Percentiles rank a stretch among this genome's conserved stretches.
Conservation (phyloP, 2,888 invertebrate species). For the Caenorhabditis zanzibari region DNA sequence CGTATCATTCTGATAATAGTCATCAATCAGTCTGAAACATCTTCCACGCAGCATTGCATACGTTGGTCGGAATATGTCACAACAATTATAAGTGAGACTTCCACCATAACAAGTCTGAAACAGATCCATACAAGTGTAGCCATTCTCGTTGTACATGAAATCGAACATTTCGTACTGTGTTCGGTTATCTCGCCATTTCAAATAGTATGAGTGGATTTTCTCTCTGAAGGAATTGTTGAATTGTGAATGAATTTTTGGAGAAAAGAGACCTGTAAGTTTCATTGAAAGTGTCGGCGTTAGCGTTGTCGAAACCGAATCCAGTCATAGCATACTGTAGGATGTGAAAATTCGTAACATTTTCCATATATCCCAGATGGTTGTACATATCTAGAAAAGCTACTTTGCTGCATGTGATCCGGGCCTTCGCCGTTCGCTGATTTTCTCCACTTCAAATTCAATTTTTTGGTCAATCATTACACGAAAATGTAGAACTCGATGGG, state of each 20-base stretch:
- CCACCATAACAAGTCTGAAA: conserved; percentile 70
- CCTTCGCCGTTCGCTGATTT: too few species aligned
- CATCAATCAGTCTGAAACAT: conserved; percentile 67
- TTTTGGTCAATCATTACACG: too few species aligned
- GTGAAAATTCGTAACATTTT: conserved; percentile 55
- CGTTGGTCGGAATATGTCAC: conserved; percentile 70
- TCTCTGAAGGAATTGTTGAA: conserved; percentile 21
- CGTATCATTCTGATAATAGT: conserved; percentile 70
- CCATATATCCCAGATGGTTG: conserved; percentile 55
- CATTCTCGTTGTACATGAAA: conserved; percentile 64
- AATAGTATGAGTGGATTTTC: conserved; percentile 34
- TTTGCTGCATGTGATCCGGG: too few species aligned
- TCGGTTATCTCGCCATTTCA: conserved; percentile 60
- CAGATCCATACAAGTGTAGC: conserved; percentile 60
- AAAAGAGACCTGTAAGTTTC: conserved; percentile 54
- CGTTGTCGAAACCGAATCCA: conserved; percentile 63
- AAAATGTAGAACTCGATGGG: too few species aligned
- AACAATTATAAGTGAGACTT: conserved; percentile 65
- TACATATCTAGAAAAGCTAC: conserved; percentile 63
- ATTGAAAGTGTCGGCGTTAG: conserved; percentile 50
- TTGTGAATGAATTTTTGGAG: not conserved
- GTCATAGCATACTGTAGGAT: conserved; percentile 63
- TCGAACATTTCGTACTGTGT: conserved; percentile 69
- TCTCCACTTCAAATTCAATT: too few species aligned
- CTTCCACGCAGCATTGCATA: conserved; percentile 72